phyloP scores from a whole-genome alignment of 2,888 invertebrate species.

The Galerucella calmariensis region DNA sequence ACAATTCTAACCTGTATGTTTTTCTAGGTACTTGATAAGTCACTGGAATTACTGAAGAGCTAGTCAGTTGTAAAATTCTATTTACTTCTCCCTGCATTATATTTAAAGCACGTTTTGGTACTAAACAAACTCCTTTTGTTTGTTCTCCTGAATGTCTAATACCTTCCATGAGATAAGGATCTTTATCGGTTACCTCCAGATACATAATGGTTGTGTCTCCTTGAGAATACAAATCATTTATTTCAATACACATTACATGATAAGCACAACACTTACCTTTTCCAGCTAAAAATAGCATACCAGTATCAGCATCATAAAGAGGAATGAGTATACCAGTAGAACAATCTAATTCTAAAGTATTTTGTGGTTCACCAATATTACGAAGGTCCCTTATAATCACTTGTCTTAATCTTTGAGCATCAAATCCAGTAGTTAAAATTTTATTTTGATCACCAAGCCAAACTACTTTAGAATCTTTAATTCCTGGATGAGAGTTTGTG shows the following conservation, averaged over 20 bases:
- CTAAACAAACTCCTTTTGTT: constrained; percentile 92
- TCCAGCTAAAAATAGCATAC: constrained; percentile 94
- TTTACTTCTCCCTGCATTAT: constrained; percentile 99
- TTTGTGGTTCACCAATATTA: constrained; percentile 81
- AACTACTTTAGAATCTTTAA: constrained; percentile 90
- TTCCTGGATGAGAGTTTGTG: constrained; percentile 86
- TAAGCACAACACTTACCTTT: constrained; percentile 70
- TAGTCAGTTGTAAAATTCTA: constrained; percentile 86
- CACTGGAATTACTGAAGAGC: constrained; percentile 88
- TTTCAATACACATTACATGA: constrained; percentile 24
- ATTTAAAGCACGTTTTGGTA: constrained; percentile 90
- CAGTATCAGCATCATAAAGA: constrained; percentile 91
- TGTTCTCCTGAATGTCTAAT: constrained; percentile 91
- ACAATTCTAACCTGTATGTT: constrained; percentile 59
- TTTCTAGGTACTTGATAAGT: constrained; percentile 80
- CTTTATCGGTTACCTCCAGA: constrained; percentile 89
- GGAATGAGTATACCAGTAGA: constrained; percentile 94
- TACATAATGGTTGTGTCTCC: constrained; percentile 91
- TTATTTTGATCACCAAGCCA: constrained; percentile 89
- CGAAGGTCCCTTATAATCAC: constrained; percentile 89
- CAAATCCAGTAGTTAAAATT: constrained; percentile 91
- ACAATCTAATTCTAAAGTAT: constrained; percentile 83
- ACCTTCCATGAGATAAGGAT: constrained; percentile 91
- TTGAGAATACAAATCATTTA: constrained; percentile 37
- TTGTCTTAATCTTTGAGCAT: constrained; percentile 86